A percentile compares a stretch with the other conserved stretches of the same genome.
These are phyloP conservation scores for Psittacula derbiana DNA, from an alignment of 2,797 vertebrate genomes.

Conservation along the genomic window DNA sequence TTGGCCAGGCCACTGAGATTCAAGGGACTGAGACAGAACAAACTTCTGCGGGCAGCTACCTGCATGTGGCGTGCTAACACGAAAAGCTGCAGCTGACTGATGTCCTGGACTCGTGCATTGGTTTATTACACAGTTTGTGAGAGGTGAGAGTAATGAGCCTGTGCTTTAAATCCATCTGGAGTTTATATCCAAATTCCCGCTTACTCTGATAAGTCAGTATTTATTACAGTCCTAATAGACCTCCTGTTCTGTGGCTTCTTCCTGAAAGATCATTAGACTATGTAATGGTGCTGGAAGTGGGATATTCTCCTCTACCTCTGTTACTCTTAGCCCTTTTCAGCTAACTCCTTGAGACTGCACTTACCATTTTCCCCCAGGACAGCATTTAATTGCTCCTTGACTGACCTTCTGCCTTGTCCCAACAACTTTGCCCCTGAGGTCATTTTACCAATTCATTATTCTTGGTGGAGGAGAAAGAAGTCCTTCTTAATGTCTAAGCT, in stretches of 20 bases:
- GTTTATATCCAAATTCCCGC: conserved; percentile 9
- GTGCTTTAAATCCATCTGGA: conserved; percentile 20
- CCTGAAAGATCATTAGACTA: not conserved
- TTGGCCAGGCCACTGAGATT: not conserved
- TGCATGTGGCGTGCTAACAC: not conserved
- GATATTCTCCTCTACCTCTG: not conserved
- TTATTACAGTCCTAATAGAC: conserved; percentile 33
- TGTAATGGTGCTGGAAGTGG: not conserved
- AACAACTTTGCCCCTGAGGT: conserved; percentile 69
- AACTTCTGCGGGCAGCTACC: not conserved
- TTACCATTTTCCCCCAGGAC: conserved; percentile 46
- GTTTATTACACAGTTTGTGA: not conserved
- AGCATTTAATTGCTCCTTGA: conserved; percentile 67
- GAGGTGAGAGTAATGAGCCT: conserved; percentile 8
- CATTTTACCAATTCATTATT: conserved; percentile 61
- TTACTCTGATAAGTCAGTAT: conserved; percentile 33
- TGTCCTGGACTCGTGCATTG: not conserved
- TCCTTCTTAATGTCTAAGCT: conserved; percentile 13
- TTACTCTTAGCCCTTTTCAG: not conserved
- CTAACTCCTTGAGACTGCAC: not conserved
- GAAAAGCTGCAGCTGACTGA: not conserved
- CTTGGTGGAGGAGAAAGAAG: not conserved
- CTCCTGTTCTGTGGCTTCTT: conserved; percentile 6
- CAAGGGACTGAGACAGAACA: not conserved
- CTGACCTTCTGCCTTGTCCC: conserved; percentile 70